A percentile compares a stretch with the other conserved stretches of the same genome.
Evolutionary conservation across 1,140 invertebrate genomes (phyloP).

Genomic region (Leucophenga varia): DNA sequence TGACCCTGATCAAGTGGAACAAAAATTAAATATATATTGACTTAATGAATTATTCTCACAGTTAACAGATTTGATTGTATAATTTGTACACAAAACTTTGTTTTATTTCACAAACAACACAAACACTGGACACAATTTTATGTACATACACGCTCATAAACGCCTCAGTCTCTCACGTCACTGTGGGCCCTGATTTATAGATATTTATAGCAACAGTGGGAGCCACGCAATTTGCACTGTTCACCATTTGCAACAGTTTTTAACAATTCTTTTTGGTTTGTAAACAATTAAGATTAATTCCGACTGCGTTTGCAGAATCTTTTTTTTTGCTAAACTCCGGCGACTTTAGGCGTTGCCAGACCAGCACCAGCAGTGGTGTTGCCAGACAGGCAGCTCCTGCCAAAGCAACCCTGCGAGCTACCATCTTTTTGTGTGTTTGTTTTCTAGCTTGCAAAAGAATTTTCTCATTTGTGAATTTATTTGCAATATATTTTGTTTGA

Average conservation of each 20-base stretch:
- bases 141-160: not conserved
- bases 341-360: conserved; percentile 27
- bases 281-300: conserved; percentile 15
- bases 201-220: no score
- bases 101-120: conserved; percentile 22
- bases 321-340: conserved; percentile 36
- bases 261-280: no score
- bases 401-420: conserved; percentile 24
- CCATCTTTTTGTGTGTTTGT: conserved; percentile 14
- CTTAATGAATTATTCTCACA: no score
- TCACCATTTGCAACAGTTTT: not conserved
- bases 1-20: no score
- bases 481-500: conserved; percentile 1
- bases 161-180: no score
- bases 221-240: no score
- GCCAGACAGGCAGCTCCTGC: not conserved
- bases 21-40: no score
- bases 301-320: conserved; percentile 5
- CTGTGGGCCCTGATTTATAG: no score
- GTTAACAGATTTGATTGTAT: no score
- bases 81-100: conserved; percentile 34
- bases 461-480: conserved; percentile 2
- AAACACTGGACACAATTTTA: no score
- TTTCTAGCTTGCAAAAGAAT: conserved; percentile 10
- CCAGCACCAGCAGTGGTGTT: not conserved